phyloP scores from a whole-genome alignment of 2,113 vertebrate species.

The Dromas ardeola region DNA sequence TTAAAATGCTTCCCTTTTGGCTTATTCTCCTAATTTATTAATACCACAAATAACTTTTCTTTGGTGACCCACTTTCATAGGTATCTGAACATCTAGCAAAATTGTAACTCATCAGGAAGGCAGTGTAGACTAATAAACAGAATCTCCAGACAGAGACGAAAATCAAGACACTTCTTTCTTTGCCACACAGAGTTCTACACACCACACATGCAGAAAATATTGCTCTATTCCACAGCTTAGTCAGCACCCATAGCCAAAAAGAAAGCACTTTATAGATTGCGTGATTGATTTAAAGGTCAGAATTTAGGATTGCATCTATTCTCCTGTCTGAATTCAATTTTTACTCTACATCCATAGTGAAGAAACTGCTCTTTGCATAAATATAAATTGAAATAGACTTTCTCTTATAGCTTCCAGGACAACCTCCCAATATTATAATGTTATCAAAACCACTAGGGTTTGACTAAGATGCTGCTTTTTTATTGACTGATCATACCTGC shows the following conservation, averaged over 20 bases:
- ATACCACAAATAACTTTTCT: conserved; percentile 64
- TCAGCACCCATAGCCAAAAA: neutral
- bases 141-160: neutral
- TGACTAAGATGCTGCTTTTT: neutral
- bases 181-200: neutral
- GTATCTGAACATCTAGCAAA: conserved; percentile 56
- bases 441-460: neutral
- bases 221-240: neutral
- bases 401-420: neutral
- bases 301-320: neutral
- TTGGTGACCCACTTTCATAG: conserved; percentile 64
- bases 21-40: conserved; percentile 69
- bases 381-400: neutral
- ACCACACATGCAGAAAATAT: neutral
- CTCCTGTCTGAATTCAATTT: neutral
- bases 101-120: conserved; percentile 16
- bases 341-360: neutral
- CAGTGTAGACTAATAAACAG: conserved; percentile 12
- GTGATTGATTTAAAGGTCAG: neutral
- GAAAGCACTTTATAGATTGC: neutral
- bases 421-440: neutral
- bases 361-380: neutral
- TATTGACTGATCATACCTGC: neutral
- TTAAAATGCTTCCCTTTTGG: conserved; percentile 70
- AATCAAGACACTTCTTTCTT: neutral